phyloP scores from a whole-genome alignment of 2,888 invertebrate species.

The Scaeva pyrastri region DNA sequence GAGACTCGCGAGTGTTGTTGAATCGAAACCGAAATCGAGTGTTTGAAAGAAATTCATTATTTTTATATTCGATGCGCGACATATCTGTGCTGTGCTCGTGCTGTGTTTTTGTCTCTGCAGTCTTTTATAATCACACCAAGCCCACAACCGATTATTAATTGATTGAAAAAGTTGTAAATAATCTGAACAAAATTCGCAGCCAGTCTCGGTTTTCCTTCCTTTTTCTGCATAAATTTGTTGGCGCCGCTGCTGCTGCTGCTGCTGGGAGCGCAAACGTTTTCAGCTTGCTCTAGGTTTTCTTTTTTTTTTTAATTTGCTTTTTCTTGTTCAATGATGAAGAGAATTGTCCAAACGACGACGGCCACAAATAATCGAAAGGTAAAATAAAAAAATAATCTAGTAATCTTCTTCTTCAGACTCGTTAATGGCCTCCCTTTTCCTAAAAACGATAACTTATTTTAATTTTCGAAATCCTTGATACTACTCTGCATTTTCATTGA shows the following conservation, averaged over 20 bases:
- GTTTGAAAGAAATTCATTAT: constrained; percentile 51
- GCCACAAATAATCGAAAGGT: constrained; percentile 74
- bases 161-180: constrained; percentile 24
- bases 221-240: constrained; percentile 57
- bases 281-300: constrained; percentile 59
- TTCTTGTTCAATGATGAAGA: constrained; percentile 70
- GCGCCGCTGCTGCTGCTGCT: constrained; percentile 72
- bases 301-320: constrained; percentile 23
- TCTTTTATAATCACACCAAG: constrained; percentile 53
- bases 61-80: constrained; percentile 67
- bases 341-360: constrained; percentile 69
- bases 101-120: constrained; percentile 61
- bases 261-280: constrained; percentile 64
- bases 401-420: constrained; percentile 59
- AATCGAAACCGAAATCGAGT: constrained; percentile 57
- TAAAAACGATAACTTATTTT: background rate
- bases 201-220: constrained; percentile 46
- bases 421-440: constrained; percentile 29
- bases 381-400: constrained; percentile 47
- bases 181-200: constrained; percentile 35
- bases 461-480: constrained; percentile 28
- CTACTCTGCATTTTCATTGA: constrained; percentile 13
- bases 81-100: constrained; percentile 59
- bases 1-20: constrained; percentile 75
- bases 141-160: constrained; percentile 17